Percentiles rank a stretch among this genome's conserved stretches.
phyloP scores from a whole-genome alignment of 2,797 vertebrate genomes.

The Serranus cabrilla region DNA sequence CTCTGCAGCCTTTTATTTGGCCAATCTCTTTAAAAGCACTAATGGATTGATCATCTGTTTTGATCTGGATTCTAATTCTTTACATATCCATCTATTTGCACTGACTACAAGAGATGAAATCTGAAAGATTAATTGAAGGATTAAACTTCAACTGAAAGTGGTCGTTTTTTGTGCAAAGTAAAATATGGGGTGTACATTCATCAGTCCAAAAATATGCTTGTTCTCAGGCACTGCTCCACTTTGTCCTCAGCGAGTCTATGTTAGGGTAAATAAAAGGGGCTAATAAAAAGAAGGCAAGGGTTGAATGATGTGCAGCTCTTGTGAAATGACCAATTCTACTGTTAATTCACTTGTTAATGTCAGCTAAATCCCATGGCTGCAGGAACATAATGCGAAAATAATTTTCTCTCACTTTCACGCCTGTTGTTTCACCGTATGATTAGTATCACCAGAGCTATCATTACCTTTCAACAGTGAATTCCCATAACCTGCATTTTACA shows the following conservation, averaged over 20 bases:
- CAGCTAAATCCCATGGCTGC: not conserved
- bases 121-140: not conserved
- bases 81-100: not conserved
- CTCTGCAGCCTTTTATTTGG: too few relatives aligned
- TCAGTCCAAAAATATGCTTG: not conserved
- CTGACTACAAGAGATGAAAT: conserved; percentile 6
- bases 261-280: not conserved
- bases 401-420: not conserved
- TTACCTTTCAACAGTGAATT: conserved; percentile 32
- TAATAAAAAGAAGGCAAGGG: too few relatives aligned
- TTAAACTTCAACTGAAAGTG: not conserved
- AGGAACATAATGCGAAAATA: not conserved
- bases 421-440: not conserved
- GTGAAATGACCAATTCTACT: not conserved
- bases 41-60: too few relatives aligned
- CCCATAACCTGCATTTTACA: conserved; percentile 18
- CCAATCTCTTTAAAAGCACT: too few relatives aligned
- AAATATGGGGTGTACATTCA: not conserved
- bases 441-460: conserved; percentile 3
- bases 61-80: too few relatives aligned
- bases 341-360: not conserved
- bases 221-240: not conserved
- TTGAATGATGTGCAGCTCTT: not conserved
- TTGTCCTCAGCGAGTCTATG: not conserved
- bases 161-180: not conserved